Conservation (phyloP, 2,113 vertebrate genomes). For the Pristiophorus japonicus region DNA sequence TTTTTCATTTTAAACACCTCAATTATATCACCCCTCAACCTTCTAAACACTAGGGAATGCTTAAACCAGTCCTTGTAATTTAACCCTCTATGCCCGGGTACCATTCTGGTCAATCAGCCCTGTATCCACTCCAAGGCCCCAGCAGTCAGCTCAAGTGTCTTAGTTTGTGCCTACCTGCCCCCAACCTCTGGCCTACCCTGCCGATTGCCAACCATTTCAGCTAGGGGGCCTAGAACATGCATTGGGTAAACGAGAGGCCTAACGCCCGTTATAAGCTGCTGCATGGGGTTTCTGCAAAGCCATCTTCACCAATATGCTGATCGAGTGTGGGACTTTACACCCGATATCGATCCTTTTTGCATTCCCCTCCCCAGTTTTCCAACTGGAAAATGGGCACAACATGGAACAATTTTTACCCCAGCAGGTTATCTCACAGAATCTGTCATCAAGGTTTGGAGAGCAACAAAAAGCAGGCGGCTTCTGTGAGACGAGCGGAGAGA, state of each 20-base stretch:
- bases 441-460: background rate
- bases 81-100: background rate
- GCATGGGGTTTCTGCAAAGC: background rate
- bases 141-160: background rate
- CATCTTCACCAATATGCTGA: background rate
- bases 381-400: background rate
- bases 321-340: background rate
- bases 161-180: background rate
- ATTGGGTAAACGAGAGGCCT: background rate
- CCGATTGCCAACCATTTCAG: background rate
- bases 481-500: background rate
- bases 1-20: background rate
- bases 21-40: background rate
- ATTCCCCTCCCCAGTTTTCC: background rate
- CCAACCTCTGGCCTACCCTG: background rate
- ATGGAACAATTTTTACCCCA: background rate
- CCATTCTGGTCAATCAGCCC: background rate
- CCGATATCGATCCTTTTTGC: background rate
- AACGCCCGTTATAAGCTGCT: background rate
- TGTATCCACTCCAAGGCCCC: background rate
- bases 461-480: background rate
- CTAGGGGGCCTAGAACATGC: background rate
- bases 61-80: background rate
- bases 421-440: background rate
- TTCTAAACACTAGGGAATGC: background rate